A percentile compares a stretch with the other conserved stretches of the same genome.
phyloP scores from a whole-genome alignment of 1,140 invertebrate species.

The Trypoxylus dichotomus region DNA sequence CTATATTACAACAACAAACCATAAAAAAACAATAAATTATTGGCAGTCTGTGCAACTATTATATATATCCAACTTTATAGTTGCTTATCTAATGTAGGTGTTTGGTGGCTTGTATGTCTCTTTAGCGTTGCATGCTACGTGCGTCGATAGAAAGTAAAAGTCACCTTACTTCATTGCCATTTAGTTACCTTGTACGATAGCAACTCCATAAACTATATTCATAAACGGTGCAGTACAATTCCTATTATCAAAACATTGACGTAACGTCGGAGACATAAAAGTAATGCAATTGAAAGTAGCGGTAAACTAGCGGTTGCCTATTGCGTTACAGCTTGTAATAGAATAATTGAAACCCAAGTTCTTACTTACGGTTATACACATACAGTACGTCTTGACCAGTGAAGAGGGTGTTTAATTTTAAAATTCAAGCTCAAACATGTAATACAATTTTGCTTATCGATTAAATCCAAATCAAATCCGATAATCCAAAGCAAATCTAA shows the following conservation, averaged over 20 bases:
- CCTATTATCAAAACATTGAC: not conserved
- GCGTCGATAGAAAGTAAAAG: conserved; percentile 27
- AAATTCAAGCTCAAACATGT: no score
- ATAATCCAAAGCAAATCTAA: no score
- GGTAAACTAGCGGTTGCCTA: not conserved
- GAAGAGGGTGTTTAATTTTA: no score
- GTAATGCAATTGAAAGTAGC: not conserved
- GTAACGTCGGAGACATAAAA: not conserved
- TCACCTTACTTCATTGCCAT: conserved; percentile 19
- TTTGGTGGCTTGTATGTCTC: not conserved
- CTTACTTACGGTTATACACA: no score
- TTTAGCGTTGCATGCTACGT: not conserved
- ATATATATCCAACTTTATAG: not conserved
- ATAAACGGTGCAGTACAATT: not conserved
- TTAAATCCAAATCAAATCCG: no score
- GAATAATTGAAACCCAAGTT: no score
- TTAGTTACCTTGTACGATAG: conserved; percentile 27
- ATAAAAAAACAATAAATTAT: not conserved
- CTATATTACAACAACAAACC: not conserved
- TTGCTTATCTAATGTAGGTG: not conserved
- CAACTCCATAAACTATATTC: not conserved
- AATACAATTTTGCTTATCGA: no score
- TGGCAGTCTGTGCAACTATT: not conserved
- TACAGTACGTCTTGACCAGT: no score
- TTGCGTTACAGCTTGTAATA: no score